These are phyloP conservation scores for Atethmia centrago DNA, from an alignment of 2,888 invertebrate species.

Conservation along the genomic window DNA sequence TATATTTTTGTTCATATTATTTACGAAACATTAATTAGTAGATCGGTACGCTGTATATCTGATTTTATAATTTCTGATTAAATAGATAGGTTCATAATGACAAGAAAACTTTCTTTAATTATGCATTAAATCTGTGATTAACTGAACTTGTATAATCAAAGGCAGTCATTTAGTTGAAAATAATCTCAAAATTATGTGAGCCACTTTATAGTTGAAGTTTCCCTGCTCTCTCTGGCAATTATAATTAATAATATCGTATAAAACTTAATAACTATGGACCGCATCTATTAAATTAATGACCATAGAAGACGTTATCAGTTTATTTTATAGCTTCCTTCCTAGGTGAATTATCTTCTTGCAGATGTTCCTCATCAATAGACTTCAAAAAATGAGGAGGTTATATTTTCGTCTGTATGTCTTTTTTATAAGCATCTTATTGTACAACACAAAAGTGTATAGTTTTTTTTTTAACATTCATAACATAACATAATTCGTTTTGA, in stretches of 20 bases:
- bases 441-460: too few species aligned
- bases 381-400: too few species aligned
- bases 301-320: neutral
- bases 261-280: conserved; percentile 10
- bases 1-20: too few species aligned
- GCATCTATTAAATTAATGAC: neutral
- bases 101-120: conserved; percentile 24
- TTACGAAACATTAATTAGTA: neutral
- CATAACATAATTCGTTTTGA: too few species aligned
- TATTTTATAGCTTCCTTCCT: conserved; percentile 1
- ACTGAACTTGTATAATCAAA: conserved; percentile 21
- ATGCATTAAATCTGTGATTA: conserved; percentile 19
- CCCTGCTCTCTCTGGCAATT: conserved; percentile 1
- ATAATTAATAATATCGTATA: neutral
- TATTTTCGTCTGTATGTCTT: too few species aligned
- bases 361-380: neutral
- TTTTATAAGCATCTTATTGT: neutral
- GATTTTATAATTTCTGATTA: neutral
- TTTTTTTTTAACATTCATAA: too few species aligned
- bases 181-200: neutral
- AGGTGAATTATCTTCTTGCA: neutral
- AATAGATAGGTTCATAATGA: neutral
- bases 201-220: conserved; percentile 5
- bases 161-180: conserved; percentile 21
- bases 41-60: neutral